Conservation (phyloP, 2,797 vertebrate species). For the Sternarchorhynchus goeldii region DNA sequence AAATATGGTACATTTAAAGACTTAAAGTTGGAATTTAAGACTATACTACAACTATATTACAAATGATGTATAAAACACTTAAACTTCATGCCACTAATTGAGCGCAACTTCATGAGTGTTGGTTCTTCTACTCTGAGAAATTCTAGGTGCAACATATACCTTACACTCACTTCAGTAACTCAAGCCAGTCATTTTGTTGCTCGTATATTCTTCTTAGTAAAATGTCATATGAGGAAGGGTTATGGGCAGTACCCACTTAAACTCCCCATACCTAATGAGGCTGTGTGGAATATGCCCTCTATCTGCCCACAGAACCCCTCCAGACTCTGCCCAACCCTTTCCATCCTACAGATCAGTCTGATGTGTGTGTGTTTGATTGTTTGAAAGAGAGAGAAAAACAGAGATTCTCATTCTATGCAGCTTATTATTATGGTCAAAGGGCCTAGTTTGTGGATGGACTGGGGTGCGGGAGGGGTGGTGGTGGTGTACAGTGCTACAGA, state of each 20-base stretch:
- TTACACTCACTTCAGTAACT: background rate
- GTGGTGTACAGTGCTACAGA: slow-evolving; percentile 40
- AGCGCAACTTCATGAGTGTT: no score
- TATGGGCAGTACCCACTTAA: background rate
- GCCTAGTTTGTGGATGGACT: slow-evolving; percentile 48
- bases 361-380: slow-evolving; percentile 4
- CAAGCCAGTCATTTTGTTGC: no score
- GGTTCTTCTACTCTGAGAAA: no score
- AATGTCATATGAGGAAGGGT: background rate
- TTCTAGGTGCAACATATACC: no score
- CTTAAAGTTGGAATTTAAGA: no score
- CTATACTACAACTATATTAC: no score
- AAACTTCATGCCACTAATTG: no score
- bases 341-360: background rate
- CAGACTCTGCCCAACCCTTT: background rate
- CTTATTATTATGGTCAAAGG: slow-evolving; percentile 55
- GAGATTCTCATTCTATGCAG: slow-evolving; percentile 46
- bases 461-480: slow-evolving; percentile 39
- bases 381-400: background rate
- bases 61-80: no score
- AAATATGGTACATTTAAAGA: no score
- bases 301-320: background rate
- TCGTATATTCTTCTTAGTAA: background rate
- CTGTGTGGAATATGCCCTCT: slow-evolving; percentile 4
- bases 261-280: slow-evolving; percentile 27